These are phyloP conservation scores for Emmelina monodactyla DNA, from an alignment of 2,888 invertebrate genomes.

Conservation along the genomic window DNA sequence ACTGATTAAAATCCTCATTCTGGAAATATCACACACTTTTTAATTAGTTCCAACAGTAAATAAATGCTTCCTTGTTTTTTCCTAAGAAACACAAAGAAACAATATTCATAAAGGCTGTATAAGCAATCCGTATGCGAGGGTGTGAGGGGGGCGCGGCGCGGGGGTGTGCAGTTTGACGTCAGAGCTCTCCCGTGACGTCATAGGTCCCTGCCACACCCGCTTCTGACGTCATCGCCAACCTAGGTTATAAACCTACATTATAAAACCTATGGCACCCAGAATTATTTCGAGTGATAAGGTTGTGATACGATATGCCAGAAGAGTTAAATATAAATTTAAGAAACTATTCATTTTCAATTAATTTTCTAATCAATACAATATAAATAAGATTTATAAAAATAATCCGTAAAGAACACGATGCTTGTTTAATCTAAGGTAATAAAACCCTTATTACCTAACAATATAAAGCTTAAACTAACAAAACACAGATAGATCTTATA, in stretches of 20 bases:
- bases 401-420: background rate
- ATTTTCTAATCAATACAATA: background rate
- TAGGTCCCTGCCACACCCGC: slow-evolving; percentile 54
- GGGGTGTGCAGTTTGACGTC: slow-evolving; percentile 54
- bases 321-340: no score
- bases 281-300: background rate
- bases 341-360: background rate
- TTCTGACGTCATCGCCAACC: slow-evolving; percentile 46
- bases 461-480: background rate
- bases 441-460: background rate
- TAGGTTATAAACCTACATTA: slow-evolving; percentile 12
- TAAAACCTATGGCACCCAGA: background rate
- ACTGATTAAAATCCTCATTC: no score
- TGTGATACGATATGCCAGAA: background rate
- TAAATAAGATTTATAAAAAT: background rate
- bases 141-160: slow-evolving; percentile 21
- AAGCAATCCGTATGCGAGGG: slow-evolving; percentile 33
- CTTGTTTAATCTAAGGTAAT: background rate
- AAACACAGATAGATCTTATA: background rate
- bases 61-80: no score
- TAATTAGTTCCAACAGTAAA: no score
- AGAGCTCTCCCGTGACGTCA: slow-evolving; percentile 60
- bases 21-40: no score
- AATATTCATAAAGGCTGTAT: no score
- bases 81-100: no score